Percentiles rank a stretch among this genome's conserved stretches.
These are phyloP conservation scores for Eupithecia centaureata DNA, from an alignment of 2,888 invertebrate species.

Conservation along the genomic window DNA sequence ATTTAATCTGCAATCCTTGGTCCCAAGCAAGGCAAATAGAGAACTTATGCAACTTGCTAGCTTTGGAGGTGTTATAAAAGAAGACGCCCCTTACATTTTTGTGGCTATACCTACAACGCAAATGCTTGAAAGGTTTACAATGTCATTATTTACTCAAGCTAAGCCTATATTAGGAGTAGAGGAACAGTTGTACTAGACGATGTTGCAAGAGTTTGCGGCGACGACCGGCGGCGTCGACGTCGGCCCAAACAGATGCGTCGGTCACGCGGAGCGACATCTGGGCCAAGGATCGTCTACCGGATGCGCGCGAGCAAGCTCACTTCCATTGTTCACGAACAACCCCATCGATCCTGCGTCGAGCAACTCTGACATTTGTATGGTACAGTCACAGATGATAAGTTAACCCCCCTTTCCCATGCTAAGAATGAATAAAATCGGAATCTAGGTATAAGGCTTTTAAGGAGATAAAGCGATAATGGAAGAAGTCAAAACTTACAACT, in stretches of 20 bases:
- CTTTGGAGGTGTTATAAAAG: not conserved
- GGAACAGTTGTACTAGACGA: constrained; percentile 51
- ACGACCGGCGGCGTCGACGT: constrained; percentile 42
- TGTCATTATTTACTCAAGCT: constrained; percentile 37
- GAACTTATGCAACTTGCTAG: constrained; percentile 5
- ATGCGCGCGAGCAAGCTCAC: constrained; percentile 53
- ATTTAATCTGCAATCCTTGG: constrained; percentile 22
- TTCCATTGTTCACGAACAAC: constrained; percentile 47
- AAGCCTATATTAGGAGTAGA: constrained; percentile 49
- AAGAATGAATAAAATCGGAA: not conserved
- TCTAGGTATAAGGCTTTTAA: not conserved
- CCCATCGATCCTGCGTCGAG: constrained; percentile 34
- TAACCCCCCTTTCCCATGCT: not conserved
- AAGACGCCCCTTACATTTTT: not conserved
- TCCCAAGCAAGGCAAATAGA: constrained; percentile 9
- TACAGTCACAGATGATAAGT: not conserved
- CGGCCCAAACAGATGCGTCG: constrained; percentile 61
- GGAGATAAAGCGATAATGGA: not conserved
- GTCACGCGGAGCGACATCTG: constrained; percentile 67
- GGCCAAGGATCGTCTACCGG: constrained; percentile 74
- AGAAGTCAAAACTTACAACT: not conserved
- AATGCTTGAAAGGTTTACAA: constrained; percentile 38
- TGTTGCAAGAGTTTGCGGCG: constrained; percentile 53
- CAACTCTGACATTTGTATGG: not conserved
- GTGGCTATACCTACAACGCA: constrained; percentile 20